A percentile compares a stretch with the other conserved stretches of the same genome.
These are phyloP conservation scores for Zonitis immaculata DNA, from an alignment of 2,888 invertebrate genomes.

Conservation along the genomic window DNA sequence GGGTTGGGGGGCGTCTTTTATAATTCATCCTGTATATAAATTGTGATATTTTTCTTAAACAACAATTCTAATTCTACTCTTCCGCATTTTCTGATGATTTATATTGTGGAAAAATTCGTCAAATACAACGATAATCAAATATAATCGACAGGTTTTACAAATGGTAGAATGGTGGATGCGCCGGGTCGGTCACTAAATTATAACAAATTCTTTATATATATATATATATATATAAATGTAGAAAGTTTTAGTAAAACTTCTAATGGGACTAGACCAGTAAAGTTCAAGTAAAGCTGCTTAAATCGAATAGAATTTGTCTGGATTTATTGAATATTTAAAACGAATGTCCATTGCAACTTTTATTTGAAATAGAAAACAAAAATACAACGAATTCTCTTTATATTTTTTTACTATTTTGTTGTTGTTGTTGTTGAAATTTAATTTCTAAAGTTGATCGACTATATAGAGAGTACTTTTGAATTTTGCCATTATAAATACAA, in stretches of 20 bases:
- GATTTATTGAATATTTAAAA: not conserved
- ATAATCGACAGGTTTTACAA: no score
- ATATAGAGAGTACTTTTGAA: not conserved
- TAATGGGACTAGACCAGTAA: constrained; percentile 1
- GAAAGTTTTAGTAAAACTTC: not conserved
- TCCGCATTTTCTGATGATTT: no score
- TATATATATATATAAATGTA: no score
- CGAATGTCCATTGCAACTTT: not conserved
- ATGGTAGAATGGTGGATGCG: no score
- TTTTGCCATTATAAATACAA: not conserved
- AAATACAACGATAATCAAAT: no score
- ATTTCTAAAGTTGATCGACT: not conserved
- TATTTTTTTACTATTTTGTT: constrained; percentile 3
- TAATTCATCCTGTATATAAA: no score
- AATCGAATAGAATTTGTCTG: not conserved
- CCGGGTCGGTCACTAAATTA: no score
- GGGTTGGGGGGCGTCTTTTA: no score
- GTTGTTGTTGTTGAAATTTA: not conserved
- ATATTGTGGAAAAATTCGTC: no score
- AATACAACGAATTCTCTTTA: not conserved
- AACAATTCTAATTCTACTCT: no score
- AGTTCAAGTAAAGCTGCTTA: not conserved
- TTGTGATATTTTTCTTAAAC: no score
- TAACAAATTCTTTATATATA: no score
- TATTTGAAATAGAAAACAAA: not conserved